Evolutionary conservation across 2,113 vertebrate genomes (phyloP), one percentile per base, ranked within the genome.

Genomic region (Alosa alosa): DNA sequence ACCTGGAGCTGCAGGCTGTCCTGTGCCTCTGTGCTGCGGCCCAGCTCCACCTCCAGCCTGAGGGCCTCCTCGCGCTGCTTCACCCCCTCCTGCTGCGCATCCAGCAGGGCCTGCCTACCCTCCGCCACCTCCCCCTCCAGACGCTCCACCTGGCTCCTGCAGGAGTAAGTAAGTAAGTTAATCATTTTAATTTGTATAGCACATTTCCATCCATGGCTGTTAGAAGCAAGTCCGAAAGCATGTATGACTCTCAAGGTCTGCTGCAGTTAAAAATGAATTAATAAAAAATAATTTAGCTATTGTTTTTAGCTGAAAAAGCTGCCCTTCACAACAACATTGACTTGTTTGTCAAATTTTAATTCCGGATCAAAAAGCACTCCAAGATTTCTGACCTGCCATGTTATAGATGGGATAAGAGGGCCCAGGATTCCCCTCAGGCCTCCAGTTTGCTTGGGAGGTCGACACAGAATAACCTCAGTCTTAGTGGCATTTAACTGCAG

Each of bases 1-100:
- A 96, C 96, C 94, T 95, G 93, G 49, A 92, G 88, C 41, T 93
- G 91, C 84, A 93, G 39, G 0, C 22, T 75, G 45, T 84, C 91
- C 52, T 91, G 8, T 10, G 31, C 85, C 1, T 94, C 89, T 55
- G 85, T 89, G 83, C 89, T 89, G n/a, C 85, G 84, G 15, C 44
- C 86, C 84, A 94, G 86, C 78, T 93, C 90, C 55, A 45, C 50
- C 46, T 94, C 84, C 0, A 93, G 78, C 1, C 88, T 86, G 6
- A 82, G 44, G 0, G 81, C 75, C 25, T 88, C 85, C 2, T 93
- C 93, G 91, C 89, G 91, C 46, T 94, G 88, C 45, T 88, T 89
- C 64, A 41, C 11, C 0, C 82, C 90, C 82, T 95, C 91, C 55
- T 94, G 89, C 0, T 93, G 86, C 0, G 90, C 86, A n/a, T 11